Conservation (phyloP, 30 jellyfish, hydroid and myxozoan genomes). For the Aurelia aurita region DNA sequence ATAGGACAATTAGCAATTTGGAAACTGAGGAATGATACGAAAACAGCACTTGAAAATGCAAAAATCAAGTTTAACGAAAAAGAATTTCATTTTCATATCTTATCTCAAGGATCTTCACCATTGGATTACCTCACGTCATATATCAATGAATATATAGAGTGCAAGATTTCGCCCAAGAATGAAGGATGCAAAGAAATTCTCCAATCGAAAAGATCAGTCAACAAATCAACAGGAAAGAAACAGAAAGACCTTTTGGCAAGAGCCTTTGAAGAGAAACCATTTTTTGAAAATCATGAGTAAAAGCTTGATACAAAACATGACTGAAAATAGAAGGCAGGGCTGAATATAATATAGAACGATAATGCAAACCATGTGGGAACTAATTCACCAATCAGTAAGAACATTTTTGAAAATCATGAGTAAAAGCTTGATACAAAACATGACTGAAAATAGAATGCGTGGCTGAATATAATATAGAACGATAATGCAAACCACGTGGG, state of each 20-base stretch:
- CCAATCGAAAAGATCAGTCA: constrained; percentile 47
- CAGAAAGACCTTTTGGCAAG: neutral
- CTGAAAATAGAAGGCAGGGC: no score
- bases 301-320: neutral
- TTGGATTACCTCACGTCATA: constrained; percentile 72
- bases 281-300: constrained; percentile 42
- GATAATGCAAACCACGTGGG: no score
- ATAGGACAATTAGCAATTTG: constrained; percentile 96
- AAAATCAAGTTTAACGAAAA: constrained; percentile 72
- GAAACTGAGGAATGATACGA: constrained; percentile 88
- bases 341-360: no score
- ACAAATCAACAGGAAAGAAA: constrained; percentile 7
- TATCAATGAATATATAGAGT: constrained; percentile 77
- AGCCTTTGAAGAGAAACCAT: constrained; percentile 52
- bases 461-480: no score
- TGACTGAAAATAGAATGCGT: no score
- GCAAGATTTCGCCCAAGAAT: constrained; percentile 68
- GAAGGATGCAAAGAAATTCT: constrained; percentile 75
- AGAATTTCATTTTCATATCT: constrained; percentile 86
- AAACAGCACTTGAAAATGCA: constrained; percentile 51
- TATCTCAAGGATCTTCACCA: constrained; percentile 98
- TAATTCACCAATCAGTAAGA: no score
- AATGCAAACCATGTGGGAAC: no score
- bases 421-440: neutral
- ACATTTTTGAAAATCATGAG: constrained; percentile 40